phyloP scores from a whole-genome alignment of 2,888 invertebrate species.

The Tetranychus piercei region DNA sequence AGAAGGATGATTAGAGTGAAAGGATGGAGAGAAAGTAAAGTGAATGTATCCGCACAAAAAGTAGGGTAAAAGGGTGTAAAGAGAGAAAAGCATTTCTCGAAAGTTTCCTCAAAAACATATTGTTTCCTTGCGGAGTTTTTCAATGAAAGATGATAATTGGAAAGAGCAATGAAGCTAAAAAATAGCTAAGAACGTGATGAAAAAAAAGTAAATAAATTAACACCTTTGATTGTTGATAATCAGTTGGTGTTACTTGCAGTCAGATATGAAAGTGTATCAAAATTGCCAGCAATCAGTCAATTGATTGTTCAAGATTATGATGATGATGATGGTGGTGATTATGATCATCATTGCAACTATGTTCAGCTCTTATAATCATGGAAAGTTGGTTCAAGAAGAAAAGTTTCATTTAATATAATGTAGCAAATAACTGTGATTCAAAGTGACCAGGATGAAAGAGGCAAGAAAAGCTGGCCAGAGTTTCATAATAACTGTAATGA shows the following conservation, averaged over 20 bases:
- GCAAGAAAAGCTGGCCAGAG: no score
- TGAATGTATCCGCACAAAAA: neutral
- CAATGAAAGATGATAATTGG: neutral
- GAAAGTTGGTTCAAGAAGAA: no score
- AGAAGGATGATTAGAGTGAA: neutral
- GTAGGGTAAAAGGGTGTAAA: neutral
- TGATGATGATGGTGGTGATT: neutral
- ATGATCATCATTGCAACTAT: neutral
- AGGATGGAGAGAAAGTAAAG: neutral
- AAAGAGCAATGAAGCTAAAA: neutral
- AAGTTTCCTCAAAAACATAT: neutral
- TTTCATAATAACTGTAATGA: no score
- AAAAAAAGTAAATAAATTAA: neutral
- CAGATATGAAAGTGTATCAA: neutral
- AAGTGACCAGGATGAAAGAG: neutral
- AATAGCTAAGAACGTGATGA: neutral
- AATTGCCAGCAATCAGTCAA: neutral
- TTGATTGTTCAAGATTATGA: neutral
- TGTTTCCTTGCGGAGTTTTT: neutral
- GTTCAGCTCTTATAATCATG: neutral
- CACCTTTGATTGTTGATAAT: neutral
- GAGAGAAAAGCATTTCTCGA: neutral
- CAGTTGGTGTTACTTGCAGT: neutral
- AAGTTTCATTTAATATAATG: neutral
- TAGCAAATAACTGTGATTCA: neutral